Evolutionary conservation across 1,140 invertebrate species (phyloP).

Genomic region (Nephila pilipes): DNA sequence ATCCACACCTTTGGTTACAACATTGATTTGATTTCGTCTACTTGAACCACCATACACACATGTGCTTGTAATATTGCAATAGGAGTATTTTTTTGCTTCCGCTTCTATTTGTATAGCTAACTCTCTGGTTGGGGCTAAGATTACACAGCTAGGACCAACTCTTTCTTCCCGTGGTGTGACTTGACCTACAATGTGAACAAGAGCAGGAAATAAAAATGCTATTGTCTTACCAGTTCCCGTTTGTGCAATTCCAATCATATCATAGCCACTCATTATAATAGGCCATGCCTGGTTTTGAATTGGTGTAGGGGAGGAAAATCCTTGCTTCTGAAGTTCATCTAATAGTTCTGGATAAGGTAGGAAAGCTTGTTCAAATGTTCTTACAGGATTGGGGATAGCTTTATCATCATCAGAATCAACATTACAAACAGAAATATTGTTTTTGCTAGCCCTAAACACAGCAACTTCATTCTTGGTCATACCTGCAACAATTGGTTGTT

Average conservation of each 20-base stretch:
- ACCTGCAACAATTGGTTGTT: slow-evolving; percentile 87
- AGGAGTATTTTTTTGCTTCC: slow-evolving; percentile 93
- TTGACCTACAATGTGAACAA: slow-evolving; percentile 94
- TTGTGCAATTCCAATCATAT: slow-evolving; percentile 83
- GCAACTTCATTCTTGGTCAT: slow-evolving; percentile 86
- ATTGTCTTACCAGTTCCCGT: slow-evolving; percentile 92
- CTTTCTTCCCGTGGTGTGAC: slow-evolving; percentile 84
- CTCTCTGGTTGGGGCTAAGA: slow-evolving; percentile 94
- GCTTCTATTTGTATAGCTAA: slow-evolving; percentile 94
- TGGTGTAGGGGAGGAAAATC: slow-evolving; percentile 80
- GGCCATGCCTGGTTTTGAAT: slow-evolving; percentile 82
- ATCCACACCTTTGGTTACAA: slow-evolving; percentile 88
- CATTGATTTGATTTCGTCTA: slow-evolving; percentile 88
- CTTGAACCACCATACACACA: slow-evolving; percentile 93
- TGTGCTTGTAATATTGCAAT: slow-evolving; percentile 90
- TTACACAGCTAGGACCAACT: slow-evolving; percentile 90
- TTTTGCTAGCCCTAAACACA: slow-evolving; percentile 82
- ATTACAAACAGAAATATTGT: slow-evolving; percentile 87
- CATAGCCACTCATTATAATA: slow-evolving; percentile 82
- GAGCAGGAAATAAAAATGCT: slow-evolving; percentile 93
- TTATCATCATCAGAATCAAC: slow-evolving; percentile 79
- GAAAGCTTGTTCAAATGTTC: slow-evolving; percentile 93
- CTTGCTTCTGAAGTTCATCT: slow-evolving; percentile 89
- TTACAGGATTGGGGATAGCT: slow-evolving; percentile 90
- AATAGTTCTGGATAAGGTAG: slow-evolving; percentile 90